These are phyloP conservation scores for Lucilia cuprina DNA, from an alignment of 1,140 invertebrate genomes.

Conservation along the genomic window DNA sequence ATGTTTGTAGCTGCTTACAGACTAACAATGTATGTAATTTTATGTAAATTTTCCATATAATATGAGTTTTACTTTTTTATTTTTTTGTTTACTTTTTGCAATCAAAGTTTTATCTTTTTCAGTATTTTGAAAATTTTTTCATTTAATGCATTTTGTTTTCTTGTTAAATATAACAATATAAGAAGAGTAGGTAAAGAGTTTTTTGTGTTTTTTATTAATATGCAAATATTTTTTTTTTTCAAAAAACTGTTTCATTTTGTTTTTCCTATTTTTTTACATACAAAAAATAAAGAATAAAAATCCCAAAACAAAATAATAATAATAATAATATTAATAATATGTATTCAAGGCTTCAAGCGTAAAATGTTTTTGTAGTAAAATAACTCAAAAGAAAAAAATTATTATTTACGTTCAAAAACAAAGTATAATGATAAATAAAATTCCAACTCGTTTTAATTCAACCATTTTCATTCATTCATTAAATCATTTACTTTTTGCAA, in stretches of 20 bases:
- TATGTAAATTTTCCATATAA: slow-evolving; percentile 22
- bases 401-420: not conserved
- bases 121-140: not conserved
- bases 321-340: not conserved
- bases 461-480: not conserved
- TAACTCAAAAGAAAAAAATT: not conserved
- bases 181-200: not conserved
- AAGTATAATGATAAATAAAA: not conserved
- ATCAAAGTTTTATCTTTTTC: not conserved
- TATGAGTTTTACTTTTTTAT: slow-evolving; percentile 16
- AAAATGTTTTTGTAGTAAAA: not conserved
- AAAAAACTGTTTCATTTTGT: not conserved
- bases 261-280: not conserved
- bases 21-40: slow-evolving; percentile 33
- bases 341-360: not conserved
- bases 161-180: not conserved
- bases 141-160: not conserved
- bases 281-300: not conserved
- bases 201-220: not conserved
- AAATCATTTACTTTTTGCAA: not conserved
- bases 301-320: not conserved
- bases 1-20: slow-evolving; percentile 32
- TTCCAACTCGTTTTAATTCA: slow-evolving; percentile 22
- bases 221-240: not conserved
- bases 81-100: slow-evolving; percentile 10